Percentiles rank a stretch among this genome's conserved stretches.
These are phyloP conservation scores for Pteria penguin DNA, from an alignment of 2,888 invertebrate genomes.

Conservation along the genomic window DNA sequence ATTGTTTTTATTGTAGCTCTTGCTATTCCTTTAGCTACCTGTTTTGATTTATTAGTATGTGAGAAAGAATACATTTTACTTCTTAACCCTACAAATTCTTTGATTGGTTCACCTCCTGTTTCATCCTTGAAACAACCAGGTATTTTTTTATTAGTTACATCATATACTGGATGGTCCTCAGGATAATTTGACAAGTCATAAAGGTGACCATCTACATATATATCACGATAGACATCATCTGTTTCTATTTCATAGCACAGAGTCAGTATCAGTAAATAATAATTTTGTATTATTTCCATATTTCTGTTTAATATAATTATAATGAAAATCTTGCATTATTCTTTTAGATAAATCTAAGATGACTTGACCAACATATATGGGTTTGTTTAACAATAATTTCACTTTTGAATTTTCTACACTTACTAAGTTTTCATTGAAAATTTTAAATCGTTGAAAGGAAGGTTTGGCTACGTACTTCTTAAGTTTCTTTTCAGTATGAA, in stretches of 20 bases:
- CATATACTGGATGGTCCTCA: neutral
- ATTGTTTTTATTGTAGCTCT: too few species aligned
- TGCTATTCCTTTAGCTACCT: too few species aligned
- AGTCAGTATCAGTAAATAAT: constrained; percentile 10
- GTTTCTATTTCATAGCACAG: constrained; percentile 3
- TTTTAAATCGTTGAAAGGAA: too few species aligned
- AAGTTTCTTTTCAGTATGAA: too few species aligned
- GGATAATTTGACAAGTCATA: constrained; percentile 20
- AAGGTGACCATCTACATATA: neutral
- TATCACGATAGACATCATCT: constrained; percentile 10
- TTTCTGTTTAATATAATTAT: neutral
- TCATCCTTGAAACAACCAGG: too few species aligned
- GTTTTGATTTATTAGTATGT: too few species aligned
- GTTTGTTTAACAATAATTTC: constrained; percentile 9
- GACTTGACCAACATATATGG: neutral
- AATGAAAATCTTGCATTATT: constrained; percentile 6
- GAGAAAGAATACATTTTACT: constrained; percentile 16
- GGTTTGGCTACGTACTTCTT: too few species aligned
- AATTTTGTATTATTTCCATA: neutral
- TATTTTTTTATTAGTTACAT: constrained; percentile 7
- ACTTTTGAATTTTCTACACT: neutral
- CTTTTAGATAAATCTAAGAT: constrained; percentile 19
- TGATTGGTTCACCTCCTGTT: neutral
- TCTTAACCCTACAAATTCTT: constrained; percentile 11
- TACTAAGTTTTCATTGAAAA: neutral